Conservation (phyloP, 2,113 vertebrate genomes). For the Phyllopteryx taeniolatus region DNA sequence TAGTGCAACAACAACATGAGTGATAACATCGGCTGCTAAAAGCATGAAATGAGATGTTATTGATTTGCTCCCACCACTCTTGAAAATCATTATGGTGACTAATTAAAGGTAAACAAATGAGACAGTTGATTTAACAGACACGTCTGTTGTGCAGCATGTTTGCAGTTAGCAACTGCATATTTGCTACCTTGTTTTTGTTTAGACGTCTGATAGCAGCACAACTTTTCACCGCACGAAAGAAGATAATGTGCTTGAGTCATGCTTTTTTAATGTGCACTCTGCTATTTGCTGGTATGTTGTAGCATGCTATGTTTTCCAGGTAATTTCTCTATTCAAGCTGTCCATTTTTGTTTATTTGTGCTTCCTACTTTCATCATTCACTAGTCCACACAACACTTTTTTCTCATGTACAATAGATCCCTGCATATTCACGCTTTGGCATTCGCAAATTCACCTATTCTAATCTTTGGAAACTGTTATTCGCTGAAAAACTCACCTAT, state of each 20-base stretch:
- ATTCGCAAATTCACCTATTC: not conserved
- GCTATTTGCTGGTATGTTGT: not conserved
- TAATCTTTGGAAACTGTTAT: not conserved
- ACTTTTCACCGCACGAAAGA: not conserved
- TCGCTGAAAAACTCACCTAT: not conserved
- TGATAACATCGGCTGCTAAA: not conserved
- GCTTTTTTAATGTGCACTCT: not conserved
- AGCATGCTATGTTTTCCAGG: not conserved
- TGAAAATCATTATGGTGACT: not conserved
- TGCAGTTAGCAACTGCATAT: not conserved
- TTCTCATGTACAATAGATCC: too few species aligned
- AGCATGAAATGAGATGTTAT: not conserved
- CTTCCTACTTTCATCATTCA: not conserved
- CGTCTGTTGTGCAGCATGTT: not conserved
- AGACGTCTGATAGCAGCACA: not conserved
- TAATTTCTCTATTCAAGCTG: not conserved
- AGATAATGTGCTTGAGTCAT: not conserved
- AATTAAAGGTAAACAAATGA: not conserved
- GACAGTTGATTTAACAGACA: not conserved
- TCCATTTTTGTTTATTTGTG: not conserved
- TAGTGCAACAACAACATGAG: not conserved
- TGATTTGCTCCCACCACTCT: not conserved
- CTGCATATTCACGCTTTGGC: not conserved
- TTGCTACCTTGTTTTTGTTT: conserved; percentile 1
- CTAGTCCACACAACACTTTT: not conserved